phyloP scores from a whole-genome alignment of 2,113 vertebrate genomes.

The Andinoacara biseriatus region DNA sequence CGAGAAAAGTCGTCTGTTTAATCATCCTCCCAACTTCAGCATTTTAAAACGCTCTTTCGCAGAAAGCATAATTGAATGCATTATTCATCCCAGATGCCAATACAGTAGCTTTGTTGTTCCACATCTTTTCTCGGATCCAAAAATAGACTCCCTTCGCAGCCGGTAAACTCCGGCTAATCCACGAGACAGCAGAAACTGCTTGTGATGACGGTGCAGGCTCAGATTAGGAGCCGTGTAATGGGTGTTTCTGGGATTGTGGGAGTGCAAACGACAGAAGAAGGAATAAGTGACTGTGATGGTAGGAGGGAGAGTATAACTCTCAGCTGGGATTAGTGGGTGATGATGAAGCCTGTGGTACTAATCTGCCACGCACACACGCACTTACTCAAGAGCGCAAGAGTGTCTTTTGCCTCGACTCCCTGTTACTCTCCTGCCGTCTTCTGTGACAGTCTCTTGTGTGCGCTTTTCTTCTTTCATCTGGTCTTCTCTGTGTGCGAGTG shows the following conservation, averaged over 20 bases:
- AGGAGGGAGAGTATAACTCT: slow-evolving; percentile 49
- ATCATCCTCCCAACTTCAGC: background rate
- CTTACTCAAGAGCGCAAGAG: background rate
- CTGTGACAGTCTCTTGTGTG: slow-evolving; percentile 43
- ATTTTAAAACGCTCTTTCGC: slow-evolving; percentile 25
- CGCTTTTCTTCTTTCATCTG: slow-evolving; percentile 55
- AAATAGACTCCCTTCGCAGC: slow-evolving; percentile 57
- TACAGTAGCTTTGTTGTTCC: slow-evolving; percentile 45
- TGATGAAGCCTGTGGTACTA: slow-evolving; percentile 65
- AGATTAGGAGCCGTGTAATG: slow-evolving; percentile 57
- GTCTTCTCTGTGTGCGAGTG: slow-evolving; percentile 17
- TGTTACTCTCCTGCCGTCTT: slow-evolving; percentile 45
- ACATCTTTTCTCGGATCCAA: slow-evolving; percentile 37
- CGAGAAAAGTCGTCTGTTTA: background rate
- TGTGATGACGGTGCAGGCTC: slow-evolving; percentile 47
- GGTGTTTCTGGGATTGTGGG: slow-evolving; percentile 52
- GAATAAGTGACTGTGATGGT: slow-evolving; percentile 46
- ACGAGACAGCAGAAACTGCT: slow-evolving; percentile 39
- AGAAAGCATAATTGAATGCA: slow-evolving; percentile 19
- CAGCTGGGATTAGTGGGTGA: slow-evolving; percentile 63
- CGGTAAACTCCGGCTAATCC: slow-evolving; percentile 58
- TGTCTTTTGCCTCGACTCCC: slow-evolving; percentile 35
- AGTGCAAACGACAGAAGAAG: slow-evolving; percentile 47
- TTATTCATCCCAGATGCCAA: slow-evolving; percentile 30
- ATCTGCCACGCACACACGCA: slow-evolving; percentile 57